These are phyloP conservation scores for Drosophila rhopaloa DNA, from an alignment of 1,140 invertebrate genomes.

Conservation along the genomic window DNA sequence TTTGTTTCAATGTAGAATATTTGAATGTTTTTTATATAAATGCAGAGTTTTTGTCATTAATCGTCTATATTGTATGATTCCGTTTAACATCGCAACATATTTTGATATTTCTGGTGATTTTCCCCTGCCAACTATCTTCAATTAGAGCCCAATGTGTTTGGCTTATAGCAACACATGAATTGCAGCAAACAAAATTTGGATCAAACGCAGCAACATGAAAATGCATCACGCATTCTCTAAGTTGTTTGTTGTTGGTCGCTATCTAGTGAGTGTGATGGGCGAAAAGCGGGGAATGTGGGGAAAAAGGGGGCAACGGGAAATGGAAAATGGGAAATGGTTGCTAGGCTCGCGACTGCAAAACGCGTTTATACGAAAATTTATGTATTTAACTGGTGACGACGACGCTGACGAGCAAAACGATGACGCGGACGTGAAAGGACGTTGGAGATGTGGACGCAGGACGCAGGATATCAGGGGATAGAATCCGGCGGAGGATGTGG, in stretches of 20 bases:
- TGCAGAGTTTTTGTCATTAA: too few relatives aligned
- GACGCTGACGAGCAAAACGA: conserved; percentile 78
- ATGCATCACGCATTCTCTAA: conserved; percentile 51
- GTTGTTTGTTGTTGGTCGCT: conserved; percentile 37
- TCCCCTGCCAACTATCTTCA: neutral
- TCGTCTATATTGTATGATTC: too few relatives aligned
- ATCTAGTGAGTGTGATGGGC: neutral
- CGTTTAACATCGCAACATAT: too few relatives aligned
- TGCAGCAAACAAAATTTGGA: conserved; percentile 40
- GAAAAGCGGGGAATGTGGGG: neutral
- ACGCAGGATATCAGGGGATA: neutral
- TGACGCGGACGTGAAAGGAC: conserved; percentile 61
- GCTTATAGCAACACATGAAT: conserved; percentile 28
- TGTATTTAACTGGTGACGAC: conserved; percentile 82
- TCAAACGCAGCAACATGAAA: conserved; percentile 30
- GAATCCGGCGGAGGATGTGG: conserved; percentile 9
- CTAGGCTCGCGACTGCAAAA: conserved; percentile 64
- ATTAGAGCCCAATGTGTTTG: neutral
- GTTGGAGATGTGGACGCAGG: conserved; percentile 17
- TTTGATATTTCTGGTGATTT: neutral
- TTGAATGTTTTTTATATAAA: too few relatives aligned
- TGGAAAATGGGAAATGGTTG: conserved; percentile 41
- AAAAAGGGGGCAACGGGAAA: conserved; percentile 8
- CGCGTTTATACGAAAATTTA: conserved; percentile 83
- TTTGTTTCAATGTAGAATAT: too few relatives aligned